Evolutionary conservation across 2,888 invertebrate genomes (phyloP), one percentile per base, ranked within the genome.

Genomic region (Leptinotarsa tumamoca): DNA sequence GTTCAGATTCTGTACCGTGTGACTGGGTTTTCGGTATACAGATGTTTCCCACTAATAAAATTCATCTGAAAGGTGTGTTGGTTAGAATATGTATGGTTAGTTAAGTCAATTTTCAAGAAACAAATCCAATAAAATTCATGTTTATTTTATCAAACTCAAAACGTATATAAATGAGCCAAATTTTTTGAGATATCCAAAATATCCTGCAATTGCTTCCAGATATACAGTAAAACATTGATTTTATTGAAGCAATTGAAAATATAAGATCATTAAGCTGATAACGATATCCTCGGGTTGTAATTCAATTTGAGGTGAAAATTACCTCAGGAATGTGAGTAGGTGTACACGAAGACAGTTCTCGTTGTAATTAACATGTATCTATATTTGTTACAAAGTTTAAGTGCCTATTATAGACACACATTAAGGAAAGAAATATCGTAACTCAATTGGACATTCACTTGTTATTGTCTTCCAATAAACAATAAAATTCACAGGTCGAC

Each of bases 381-480:
- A 63, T 63, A 63, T 63, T 63, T 63, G 63, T 63, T 63, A 63
- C 63, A 43, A 33, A 33, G 63, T 13, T 63, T 33, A 63, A 63
- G 63, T 63, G n/a, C n/a, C 63, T n/a, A 43, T 43, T 27, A 43
- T 63, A 63, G 33, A 43, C 43, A 63, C 63, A 17, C 63, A 43
- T 63, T 63, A n/a, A 17, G 10, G 5, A 33, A 63, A 43, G n/a
- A n/a, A 33, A 33, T 63, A 43, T 33, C 43, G 63, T 61, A 61
- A 68, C 66, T 73, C 49, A 68, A 49, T 58, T 73, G 68, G 51
- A 58, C 52, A 14, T 67, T 72, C 56, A 23, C 61, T 61, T 67
- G 67, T 72, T 63, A 7, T 71, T 18, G 33, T 51, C 51, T n/a
- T 51, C 23, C 27, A 72, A 72, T 67, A 49, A 43, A 52, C 72